Base-by-base conservation (phyloP, 2,113 vertebrate genomes). In the Canis aureus region DNA sequence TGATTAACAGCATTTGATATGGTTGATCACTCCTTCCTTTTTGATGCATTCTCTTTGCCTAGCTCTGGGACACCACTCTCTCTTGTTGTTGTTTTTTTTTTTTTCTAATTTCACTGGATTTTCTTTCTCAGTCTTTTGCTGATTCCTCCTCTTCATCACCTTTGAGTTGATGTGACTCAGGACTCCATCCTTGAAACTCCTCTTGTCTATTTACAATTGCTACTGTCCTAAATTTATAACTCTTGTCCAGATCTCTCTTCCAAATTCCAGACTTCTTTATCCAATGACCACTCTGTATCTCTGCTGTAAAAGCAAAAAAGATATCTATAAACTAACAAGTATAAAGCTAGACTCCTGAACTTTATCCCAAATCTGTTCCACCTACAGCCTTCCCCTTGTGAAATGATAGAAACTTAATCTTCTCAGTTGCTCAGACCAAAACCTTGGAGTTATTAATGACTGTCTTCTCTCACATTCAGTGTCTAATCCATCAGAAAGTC, bases 291-390 rank as follows among this genome's bases (percentile, higher is more conserved):
- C 16, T 49, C 43, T 49, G 89, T 32, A 80, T 53, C 6, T 85
- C 6, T 91, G 23, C 60, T 78, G 66, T 59, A 87, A 96, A 93
- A 10, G 9, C 57, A 67, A 53, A 96, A 96, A 62, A 76, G 35
- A 38, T 82, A 86, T 32, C 43, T 80, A 53, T 90, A 93, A 85
- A 64, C 16, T 95, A 85, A 64, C 43, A 92, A 2, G 10, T 59
- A 89, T 59, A 84, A 81, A 80, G 73, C 32, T 38, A 35, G 55
- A 96, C 23, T 80, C 57, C 53, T 89, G 51, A 82, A 62, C 17
- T 67, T 60, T 20, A 25, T 55, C 12, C 35, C 10, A 32, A 66
- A 79, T 8, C 82, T 80, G 2, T 19, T 92, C 55, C 13, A 88
- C 60, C 23, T 82, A 49, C 3, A 95, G 13, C 27, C 16, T 92